phyloP scores from a whole-genome alignment of 2,113 vertebrate genomes.

The Cavia porcellus region DNA sequence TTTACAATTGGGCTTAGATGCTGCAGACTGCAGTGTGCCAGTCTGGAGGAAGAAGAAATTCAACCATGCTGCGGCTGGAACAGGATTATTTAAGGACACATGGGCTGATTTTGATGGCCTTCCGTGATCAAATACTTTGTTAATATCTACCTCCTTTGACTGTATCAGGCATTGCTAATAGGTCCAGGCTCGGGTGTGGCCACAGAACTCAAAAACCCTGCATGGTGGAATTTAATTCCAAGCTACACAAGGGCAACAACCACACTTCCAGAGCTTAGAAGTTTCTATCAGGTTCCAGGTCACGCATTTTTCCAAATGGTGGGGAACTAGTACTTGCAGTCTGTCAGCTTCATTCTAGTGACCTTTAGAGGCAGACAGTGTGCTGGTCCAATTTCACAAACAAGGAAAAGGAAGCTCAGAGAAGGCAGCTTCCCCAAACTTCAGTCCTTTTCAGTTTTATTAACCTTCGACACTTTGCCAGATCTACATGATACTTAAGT shows the following conservation, averaged over 20 bases:
- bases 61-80: not conserved
- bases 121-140: not conserved
- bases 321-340: too few species aligned
- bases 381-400: not conserved
- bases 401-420: not conserved
- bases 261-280: not conserved
- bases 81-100: not conserved
- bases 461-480: not conserved
- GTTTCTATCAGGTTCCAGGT: not conserved
- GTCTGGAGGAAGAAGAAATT: not conserved
- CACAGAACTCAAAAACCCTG: not conserved
- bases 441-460: not conserved
- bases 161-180: too few species aligned
- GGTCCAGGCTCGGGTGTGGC: too few species aligned
- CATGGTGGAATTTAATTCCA: not conserved
- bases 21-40: not conserved
- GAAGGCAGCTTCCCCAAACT: not conserved
- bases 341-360: accelerated
- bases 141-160: not conserved
- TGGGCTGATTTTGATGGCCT: not conserved
- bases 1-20: not conserved
- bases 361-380: not conserved
- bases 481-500: not conserved
- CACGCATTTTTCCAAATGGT: not conserved
- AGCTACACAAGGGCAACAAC: not conserved